Evolutionary conservation across 2,113 vertebrate genomes (phyloP).

Genomic region (Gobio gobio): DNA sequence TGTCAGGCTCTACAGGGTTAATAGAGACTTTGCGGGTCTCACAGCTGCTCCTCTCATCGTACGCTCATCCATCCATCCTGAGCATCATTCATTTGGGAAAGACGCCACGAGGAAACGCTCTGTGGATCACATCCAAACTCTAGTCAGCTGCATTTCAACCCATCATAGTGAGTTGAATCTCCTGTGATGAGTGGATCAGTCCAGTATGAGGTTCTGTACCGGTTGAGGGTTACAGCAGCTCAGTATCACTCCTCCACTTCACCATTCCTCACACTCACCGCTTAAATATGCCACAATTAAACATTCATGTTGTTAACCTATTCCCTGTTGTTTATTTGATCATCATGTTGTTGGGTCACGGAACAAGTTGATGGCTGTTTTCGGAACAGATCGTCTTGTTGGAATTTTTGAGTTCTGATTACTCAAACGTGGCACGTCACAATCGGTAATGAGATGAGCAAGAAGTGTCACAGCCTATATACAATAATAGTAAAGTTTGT

Average conservation of each 20-base stretch:
- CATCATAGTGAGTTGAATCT: neutral
- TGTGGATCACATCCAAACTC: neutral
- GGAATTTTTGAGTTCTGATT: neutral
- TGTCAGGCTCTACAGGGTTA: neutral
- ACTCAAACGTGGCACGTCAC: neutral
- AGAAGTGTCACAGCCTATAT: neutral
- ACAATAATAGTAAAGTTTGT: no score
- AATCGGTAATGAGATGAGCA: neutral
- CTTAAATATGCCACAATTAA: neutral
- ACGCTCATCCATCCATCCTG: conserved; percentile 10
- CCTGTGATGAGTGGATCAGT: no score
- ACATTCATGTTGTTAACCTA: neutral
- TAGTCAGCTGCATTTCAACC: neutral
- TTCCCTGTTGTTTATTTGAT: neutral
- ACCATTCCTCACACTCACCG: neutral
- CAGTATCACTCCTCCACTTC: neutral
- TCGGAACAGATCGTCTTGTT: neutral
- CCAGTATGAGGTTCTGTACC: no score
- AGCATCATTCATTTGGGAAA: neutral
- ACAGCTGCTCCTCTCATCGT: conserved; percentile 73
- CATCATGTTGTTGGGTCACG: neutral
- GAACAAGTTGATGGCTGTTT: neutral
- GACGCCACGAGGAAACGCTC: neutral
- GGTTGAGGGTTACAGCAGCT: no score
- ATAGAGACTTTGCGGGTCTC: neutral